These are phyloP conservation scores for Carassius carassius DNA, from an alignment of 2,113 vertebrate genomes.

Conservation along the genomic window DNA sequence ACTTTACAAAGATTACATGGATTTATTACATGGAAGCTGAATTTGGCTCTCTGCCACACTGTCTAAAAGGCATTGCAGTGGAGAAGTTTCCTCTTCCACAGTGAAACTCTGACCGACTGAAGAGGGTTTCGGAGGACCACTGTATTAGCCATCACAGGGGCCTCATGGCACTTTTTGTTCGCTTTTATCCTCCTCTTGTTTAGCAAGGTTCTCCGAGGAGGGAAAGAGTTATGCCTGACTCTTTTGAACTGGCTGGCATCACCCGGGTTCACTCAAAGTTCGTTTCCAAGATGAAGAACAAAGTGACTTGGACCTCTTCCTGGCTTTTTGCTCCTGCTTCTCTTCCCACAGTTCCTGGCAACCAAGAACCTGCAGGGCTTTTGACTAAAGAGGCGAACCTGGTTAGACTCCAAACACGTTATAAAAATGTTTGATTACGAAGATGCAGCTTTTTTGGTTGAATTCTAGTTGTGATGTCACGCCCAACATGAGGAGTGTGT, in stretches of 20 bases:
- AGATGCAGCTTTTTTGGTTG: neutral
- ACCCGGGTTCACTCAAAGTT: conserved; percentile 95
- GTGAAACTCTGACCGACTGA: conserved; percentile 60
- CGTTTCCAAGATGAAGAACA: conserved; percentile 91
- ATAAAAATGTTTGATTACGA: conserved; percentile 4
- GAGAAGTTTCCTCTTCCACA: conserved; percentile 61
- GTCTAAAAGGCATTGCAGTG: conserved; percentile 59
- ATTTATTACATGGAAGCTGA: conserved; percentile 68
- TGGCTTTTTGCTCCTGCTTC: conserved; percentile 73
- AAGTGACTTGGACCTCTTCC: conserved; percentile 96
- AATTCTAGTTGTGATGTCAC: conserved; percentile 6
- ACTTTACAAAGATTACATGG: conserved; percentile 59
- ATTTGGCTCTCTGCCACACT: conserved; percentile 67
- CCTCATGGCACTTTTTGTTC: conserved; percentile 59
- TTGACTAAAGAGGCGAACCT: conserved; percentile 13
- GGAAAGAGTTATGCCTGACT: conserved; percentile 75
- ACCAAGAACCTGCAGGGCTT: conserved; percentile 55
- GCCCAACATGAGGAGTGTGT: neutral
- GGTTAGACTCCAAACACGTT: conserved; percentile 23
- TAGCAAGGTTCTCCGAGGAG: conserved; percentile 58
- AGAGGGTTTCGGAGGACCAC: conserved; percentile 50
- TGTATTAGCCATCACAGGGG: conserved; percentile 43
- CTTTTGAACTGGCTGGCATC: conserved; percentile 79
- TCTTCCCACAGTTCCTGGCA: conserved; percentile 76
- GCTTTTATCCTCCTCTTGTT: conserved; percentile 45